phyloP scores from a whole-genome alignment of 2,113 vertebrate species.

The Anhinga rufa region DNA sequence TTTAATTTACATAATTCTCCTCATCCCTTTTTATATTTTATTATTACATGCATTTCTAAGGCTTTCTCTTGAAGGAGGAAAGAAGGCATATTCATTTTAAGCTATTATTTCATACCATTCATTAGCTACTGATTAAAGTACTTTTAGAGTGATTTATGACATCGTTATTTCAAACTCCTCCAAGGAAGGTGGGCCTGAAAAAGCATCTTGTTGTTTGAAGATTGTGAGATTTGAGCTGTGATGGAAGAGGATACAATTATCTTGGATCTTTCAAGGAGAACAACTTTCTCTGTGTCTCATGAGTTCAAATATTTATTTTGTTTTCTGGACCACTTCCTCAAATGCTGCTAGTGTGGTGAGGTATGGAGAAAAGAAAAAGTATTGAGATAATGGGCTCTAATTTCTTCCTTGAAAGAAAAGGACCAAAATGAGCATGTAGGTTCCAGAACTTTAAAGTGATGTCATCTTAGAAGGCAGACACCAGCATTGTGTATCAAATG shows the following conservation, averaged over 20 bases:
- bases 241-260: neutral
- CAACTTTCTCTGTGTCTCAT: neutral
- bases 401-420: neutral
- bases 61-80: neutral
- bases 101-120: neutral
- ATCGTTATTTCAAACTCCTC: neutral
- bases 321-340: neutral
- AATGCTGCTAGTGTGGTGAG: neutral
- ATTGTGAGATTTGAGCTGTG: neutral
- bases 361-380: neutral
- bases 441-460: neutral
- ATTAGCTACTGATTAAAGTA: neutral
- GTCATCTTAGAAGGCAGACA: neutral
- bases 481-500: neutral
- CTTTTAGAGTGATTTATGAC: neutral
- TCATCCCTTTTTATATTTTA: neutral
- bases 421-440: neutral
- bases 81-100: neutral
- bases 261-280: neutral
- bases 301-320: neutral
- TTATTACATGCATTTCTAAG: neutral
- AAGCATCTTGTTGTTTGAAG: neutral
- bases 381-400: neutral
- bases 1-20: neutral
- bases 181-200: neutral